Percentiles rank a stretch among this genome's conserved stretches.
These are phyloP conservation scores for Notolepis coatsorum DNA, from an alignment of 2,797 vertebrate genomes.

Conservation along the genomic window DNA sequence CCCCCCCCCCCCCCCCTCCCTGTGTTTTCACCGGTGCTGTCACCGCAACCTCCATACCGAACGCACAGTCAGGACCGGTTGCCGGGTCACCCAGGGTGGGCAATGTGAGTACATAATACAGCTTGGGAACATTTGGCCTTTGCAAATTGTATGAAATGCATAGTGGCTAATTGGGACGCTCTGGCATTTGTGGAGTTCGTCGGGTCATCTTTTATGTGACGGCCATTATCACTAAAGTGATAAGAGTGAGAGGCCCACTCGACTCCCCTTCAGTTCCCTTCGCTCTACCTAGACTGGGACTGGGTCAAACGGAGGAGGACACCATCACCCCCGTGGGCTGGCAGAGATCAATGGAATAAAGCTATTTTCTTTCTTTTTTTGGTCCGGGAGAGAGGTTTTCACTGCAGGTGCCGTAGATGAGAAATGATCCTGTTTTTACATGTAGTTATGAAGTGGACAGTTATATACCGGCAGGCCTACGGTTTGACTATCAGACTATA, in stretches of 20 bases:
- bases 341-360: conserved; percentile 47
- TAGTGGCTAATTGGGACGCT: conserved; percentile 83
- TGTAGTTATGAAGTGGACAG: too few species aligned
- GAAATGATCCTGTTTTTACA: neutral
- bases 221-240: conserved; percentile 81
- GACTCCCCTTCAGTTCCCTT: conserved; percentile 56
- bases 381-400: conserved; percentile 16
- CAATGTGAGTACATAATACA: conserved; percentile 82
- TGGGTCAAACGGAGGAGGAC: conserved; percentile 71
- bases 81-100: conserved; percentile 74
- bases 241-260: conserved; percentile 79
- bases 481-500: too few species aligned
- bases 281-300: conserved; percentile 58
- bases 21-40: conserved; percentile 70
- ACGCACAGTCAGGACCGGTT: conserved; percentile 71
- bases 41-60: conserved; percentile 72
- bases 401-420: neutral
- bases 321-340: conserved; percentile 46
- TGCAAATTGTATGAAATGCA: conserved; percentile 84
- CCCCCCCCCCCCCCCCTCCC: neutral
- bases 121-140: conserved; percentile 82
- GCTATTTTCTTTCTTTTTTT: conserved; percentile 44
- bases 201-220: conserved; percentile 79
- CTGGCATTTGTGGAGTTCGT: conserved; percentile 80
- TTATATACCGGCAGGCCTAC: too few species aligned